Conservation (phyloP, 2,797 vertebrate genomes). For the Gymnoscopelus braueri region DNA sequence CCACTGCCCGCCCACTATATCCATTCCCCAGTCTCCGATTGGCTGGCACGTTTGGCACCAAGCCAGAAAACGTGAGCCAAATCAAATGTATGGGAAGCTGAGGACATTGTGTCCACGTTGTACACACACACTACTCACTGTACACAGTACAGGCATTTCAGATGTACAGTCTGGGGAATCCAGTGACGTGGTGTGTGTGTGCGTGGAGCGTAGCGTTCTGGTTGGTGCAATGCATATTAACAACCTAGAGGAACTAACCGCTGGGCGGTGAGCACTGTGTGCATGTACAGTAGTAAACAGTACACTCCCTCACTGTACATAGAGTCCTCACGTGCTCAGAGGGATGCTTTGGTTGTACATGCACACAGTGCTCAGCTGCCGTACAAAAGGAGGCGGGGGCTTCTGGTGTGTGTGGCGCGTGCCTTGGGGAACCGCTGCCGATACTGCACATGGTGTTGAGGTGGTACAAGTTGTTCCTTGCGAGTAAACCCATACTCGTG, state of each 20-base stretch:
- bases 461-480: not conserved
- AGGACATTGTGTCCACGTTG: conserved; percentile 66
- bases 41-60: conserved; percentile 54
- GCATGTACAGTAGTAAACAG: conserved; percentile 46
- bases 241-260: conserved; percentile 19
- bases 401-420: too few species aligned
- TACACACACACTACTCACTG: not conserved
- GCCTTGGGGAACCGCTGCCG: too few species aligned
- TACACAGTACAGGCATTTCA: conserved; percentile 29
- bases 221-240: not conserved
- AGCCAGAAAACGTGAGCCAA: conserved; percentile 74
- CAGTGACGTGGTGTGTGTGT: conserved; percentile 39
- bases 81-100: conserved; percentile 53
- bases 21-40: conserved; percentile 51
- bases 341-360: not conserved
- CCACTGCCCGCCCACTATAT: conserved; percentile 40
- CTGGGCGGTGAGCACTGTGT: not conserved
- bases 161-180: conserved; percentile 34
- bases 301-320: conserved; percentile 25
- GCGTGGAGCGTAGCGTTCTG: conserved; percentile 12
- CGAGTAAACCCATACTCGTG: not conserved
- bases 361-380: not conserved
- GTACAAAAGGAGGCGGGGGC: not conserved
- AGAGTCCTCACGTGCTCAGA: conserved; percentile 46
- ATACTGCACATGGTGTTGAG: too few species aligned